Evolutionary conservation across 2,113 vertebrate genomes (phyloP).

Genomic region (Ranitomeya imitator): DNA sequence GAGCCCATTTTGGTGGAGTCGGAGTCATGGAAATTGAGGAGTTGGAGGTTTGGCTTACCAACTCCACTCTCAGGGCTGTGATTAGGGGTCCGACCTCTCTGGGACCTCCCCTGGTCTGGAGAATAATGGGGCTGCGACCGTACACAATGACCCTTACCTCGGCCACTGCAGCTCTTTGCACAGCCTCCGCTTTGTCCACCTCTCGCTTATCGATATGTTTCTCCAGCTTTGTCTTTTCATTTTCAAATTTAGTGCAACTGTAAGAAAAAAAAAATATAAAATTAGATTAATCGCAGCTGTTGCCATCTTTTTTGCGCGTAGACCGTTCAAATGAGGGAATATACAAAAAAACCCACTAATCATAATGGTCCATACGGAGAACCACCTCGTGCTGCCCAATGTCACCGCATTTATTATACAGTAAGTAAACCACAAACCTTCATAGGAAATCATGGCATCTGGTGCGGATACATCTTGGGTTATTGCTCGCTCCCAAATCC

Average conservation of each 20-base stretch:
- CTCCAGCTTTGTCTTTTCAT: constrained; percentile 81
- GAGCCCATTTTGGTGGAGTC: too few relatives aligned
- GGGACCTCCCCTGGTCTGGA: too few relatives aligned
- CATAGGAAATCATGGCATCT: too few relatives aligned
- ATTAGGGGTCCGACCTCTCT: too few relatives aligned
- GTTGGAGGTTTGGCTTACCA: too few relatives aligned
- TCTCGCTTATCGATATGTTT: constrained; percentile 74
- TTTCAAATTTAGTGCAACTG: constrained; percentile 77
- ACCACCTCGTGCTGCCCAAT: neutral
- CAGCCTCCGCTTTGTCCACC: constrained; percentile 62
- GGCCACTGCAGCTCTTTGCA: constrained; percentile 74
- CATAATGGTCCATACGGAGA: neutral
- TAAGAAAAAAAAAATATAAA: neutral
- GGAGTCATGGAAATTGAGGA: too few relatives aligned
- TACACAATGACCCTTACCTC: constrained; percentile 71
- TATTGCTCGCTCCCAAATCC: too few relatives aligned
- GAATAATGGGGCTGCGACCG: neutral
- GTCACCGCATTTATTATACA: too few relatives aligned
- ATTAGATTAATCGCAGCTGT: neutral
- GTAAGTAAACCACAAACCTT: too few relatives aligned
- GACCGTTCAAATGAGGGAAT: neutral
- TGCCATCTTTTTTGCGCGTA: neutral
- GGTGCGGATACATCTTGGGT: too few relatives aligned
- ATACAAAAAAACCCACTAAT: too few relatives aligned
- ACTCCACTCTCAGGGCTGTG: too few relatives aligned